Evolutionary conservation across 2,797 vertebrate genomes (phyloP).

Genomic region (Arnoldichthys spilopterus): DNA sequence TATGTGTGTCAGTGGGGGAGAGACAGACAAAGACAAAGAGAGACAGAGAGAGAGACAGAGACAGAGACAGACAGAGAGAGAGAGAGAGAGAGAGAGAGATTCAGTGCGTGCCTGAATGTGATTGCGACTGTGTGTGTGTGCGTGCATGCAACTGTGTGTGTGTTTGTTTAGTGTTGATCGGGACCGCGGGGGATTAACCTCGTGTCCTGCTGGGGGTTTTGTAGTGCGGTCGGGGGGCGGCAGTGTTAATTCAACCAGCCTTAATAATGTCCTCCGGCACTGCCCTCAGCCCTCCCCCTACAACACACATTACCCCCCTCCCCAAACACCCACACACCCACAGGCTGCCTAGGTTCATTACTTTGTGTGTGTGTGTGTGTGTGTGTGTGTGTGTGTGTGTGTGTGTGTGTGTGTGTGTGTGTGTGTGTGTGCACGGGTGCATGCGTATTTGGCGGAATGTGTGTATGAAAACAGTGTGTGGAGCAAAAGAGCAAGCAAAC

Average conservation of each 20-base stretch:
- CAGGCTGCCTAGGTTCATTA: slow-evolving; percentile 8
- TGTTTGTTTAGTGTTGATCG: slow-evolving; percentile 53
- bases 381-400: slow-evolving; percentile 25
- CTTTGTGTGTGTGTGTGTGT: slow-evolving; percentile 9
- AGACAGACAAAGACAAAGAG: background rate
- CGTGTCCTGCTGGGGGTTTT: slow-evolving; percentile 58
- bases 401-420: slow-evolving; percentile 8
- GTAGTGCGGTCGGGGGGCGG: slow-evolving; percentile 45
- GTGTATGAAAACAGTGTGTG: slow-evolving; percentile 7
- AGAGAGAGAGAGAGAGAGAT: background rate
- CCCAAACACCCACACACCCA: slow-evolving; percentile 33
- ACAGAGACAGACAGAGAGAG: background rate
- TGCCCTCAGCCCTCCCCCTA: slow-evolving; percentile 50
- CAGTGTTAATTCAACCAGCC: slow-evolving; percentile 63
- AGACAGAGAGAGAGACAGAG: background rate
- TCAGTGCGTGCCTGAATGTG: background rate
- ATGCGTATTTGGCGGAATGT: background rate
- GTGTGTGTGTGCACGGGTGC: slow-evolving; percentile 26
- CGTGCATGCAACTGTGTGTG: background rate
- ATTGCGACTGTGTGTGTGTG: slow-evolving; percentile 22
- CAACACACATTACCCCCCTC: slow-evolving; percentile 28
- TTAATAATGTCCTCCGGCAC: slow-evolving; percentile 61
- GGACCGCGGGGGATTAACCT: slow-evolving; percentile 59
- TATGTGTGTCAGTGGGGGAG: too few relatives aligned
- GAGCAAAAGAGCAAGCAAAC: slow-evolving; percentile 35